Evolutionary conservation across 2,888 invertebrate species (phyloP).

Genomic region (Malachius bipustulatus): DNA sequence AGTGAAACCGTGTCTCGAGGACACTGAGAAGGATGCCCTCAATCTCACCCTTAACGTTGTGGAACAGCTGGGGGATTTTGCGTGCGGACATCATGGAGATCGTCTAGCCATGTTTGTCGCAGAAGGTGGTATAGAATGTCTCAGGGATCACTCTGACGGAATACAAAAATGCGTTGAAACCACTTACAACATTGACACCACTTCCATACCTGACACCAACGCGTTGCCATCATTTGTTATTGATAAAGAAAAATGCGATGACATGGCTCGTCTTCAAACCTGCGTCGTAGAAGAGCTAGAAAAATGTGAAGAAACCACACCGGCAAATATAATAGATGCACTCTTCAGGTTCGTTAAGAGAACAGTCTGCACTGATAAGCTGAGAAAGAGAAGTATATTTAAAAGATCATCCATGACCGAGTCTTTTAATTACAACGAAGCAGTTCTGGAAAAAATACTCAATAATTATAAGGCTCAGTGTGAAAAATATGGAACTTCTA

Average conservation of each 20-base stretch:
- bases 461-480: background rate
- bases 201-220: constrained; percentile 34
- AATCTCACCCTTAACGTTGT: constrained; percentile 54
- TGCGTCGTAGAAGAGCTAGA: constrained; percentile 53
- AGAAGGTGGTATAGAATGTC: constrained; percentile 68
- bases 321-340: constrained; percentile 67
- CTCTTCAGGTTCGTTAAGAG: constrained; percentile 52
- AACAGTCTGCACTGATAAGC: constrained; percentile 8
- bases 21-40: constrained; percentile 48
- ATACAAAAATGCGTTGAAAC: constrained; percentile 52
- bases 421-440: background rate
- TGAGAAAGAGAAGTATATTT: constrained; percentile 11
- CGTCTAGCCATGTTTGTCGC: constrained; percentile 73
- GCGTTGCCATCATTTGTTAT: constrained; percentile 48
- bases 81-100: constrained; percentile 71
- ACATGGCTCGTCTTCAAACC: constrained; percentile 42
- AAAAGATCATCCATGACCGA: constrained; percentile 1
- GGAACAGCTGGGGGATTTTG: constrained; percentile 56
- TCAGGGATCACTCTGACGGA: constrained; percentile 46
- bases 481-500: background rate
- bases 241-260: constrained; percentile 43
- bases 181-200: constrained; percentile 41
- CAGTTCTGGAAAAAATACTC: background rate
- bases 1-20: constrained; percentile 51
- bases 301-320: constrained; percentile 59